phyloP scores from a whole-genome alignment of 2,888 invertebrate species.

The Microplitis manilae region DNA sequence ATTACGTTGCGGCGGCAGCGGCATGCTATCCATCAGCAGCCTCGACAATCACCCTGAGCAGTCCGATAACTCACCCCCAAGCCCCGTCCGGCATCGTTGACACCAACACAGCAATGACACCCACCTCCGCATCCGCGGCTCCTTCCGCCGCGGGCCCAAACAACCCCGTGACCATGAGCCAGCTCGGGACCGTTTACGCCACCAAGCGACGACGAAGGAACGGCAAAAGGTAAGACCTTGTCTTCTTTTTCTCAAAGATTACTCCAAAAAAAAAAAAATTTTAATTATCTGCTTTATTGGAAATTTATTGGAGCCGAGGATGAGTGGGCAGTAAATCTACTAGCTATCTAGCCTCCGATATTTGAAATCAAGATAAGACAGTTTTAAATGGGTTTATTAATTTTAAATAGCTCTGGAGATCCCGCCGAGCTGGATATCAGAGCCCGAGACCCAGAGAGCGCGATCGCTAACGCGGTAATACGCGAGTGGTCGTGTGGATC shows the following conservation, averaged over 20 bases:
- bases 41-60: constrained; percentile 46
- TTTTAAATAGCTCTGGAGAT: constrained; percentile 16
- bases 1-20: constrained; percentile 70
- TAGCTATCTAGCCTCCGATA: no score
- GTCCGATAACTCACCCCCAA: constrained; percentile 43
- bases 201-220: constrained; percentile 95
- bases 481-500: constrained; percentile 32
- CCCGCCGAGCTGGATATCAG: no score
- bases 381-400: constrained; percentile 28
- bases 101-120: constrained; percentile 63
- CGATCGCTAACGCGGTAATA: no score
- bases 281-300: no score
- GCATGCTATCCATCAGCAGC: constrained; percentile 59
- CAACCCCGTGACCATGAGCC: constrained; percentile 80
- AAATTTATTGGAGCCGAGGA: no score
- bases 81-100: constrained; percentile 41
- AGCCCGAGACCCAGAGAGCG: no score
- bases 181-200: constrained; percentile 96
- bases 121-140: constrained; percentile 67
- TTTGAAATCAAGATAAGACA: background rate
- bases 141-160: constrained; percentile 66
- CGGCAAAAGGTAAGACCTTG: constrained; percentile 87
- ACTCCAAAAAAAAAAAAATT: no score
- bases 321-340: no score
- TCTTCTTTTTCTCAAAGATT: no score